A percentile compares a stretch with the other conserved stretches of the same genome.
These are phyloP conservation scores for Copidosoma floridanum DNA, from an alignment of 1,140 invertebrate species.

Conservation along the genomic window DNA sequence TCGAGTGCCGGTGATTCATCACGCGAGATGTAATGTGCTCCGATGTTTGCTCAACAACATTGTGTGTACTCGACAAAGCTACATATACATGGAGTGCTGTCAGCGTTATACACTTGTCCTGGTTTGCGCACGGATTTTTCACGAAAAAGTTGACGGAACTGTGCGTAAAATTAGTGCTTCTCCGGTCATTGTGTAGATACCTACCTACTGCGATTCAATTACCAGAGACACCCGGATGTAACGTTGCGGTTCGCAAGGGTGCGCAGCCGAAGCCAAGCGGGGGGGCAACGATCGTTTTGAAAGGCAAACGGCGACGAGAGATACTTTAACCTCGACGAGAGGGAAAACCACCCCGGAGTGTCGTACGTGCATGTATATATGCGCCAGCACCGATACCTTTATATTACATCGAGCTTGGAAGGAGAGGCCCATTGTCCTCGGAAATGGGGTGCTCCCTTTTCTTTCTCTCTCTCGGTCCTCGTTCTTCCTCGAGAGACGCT, in stretches of 20 bases:
- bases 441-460: slow-evolving; percentile 39
- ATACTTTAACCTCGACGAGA: no score
- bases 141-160: no score
- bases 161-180: no score
- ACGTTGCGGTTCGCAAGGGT: not conserved
- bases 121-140: no score
- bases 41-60: no score
- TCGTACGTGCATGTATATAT: not conserved
- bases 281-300: not conserved
- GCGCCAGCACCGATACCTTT: not conserved
- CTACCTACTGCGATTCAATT: not conserved
- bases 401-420: slow-evolving; percentile 44
- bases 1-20: no score
- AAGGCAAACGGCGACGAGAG: not conserved
- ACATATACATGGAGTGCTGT: no score
- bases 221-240: not conserved
- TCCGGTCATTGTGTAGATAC: no score
- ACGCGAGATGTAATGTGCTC: no score
- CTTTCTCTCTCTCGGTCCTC: slow-evolving; percentile 23
- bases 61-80: no score
- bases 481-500: slow-evolving; percentile 24
- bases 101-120: no score
- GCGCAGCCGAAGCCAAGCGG: not conserved
- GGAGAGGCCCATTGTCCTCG: slow-evolving; percentile 41
- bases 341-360: slow-evolving; percentile 13